phyloP scores from a whole-genome alignment of 2,113 vertebrate species.

The Rhodinocichla rosea region DNA sequence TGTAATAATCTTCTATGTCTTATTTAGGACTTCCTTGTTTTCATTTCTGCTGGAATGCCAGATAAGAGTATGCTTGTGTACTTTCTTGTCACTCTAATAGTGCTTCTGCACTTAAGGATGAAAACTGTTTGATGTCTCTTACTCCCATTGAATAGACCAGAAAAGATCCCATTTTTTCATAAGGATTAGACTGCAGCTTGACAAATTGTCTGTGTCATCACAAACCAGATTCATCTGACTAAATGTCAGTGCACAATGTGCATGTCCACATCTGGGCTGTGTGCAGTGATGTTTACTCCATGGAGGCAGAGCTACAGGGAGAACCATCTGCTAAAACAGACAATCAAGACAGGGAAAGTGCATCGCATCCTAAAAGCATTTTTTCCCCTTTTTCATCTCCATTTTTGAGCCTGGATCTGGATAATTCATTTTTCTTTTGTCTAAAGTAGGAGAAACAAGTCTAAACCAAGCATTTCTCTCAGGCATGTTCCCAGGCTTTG shows the following conservation, averaged over 20 bases:
- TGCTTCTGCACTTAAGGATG: background rate
- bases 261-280: background rate
- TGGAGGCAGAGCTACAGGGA: background rate
- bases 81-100: background rate
- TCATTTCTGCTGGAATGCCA: background rate
- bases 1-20: background rate
- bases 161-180: background rate
- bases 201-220: background rate
- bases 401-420: background rate
- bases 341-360: background rate
- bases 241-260: background rate
- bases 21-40: background rate
- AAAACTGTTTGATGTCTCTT: background rate
- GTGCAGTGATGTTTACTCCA: background rate
- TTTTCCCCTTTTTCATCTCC: accelerated
- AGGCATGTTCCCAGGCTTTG: background rate
- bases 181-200: background rate
- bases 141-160: background rate
- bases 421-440: background rate
- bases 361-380: background rate
- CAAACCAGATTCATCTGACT: background rate
- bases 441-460: background rate
- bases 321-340: background rate
- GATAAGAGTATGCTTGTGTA: background rate
- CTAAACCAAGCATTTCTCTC: background rate